Evolutionary conservation across 2,113 vertebrate genomes (phyloP), one percentile per base, ranked within the genome.

Genomic region (Mohoua ochrocephala): DNA sequence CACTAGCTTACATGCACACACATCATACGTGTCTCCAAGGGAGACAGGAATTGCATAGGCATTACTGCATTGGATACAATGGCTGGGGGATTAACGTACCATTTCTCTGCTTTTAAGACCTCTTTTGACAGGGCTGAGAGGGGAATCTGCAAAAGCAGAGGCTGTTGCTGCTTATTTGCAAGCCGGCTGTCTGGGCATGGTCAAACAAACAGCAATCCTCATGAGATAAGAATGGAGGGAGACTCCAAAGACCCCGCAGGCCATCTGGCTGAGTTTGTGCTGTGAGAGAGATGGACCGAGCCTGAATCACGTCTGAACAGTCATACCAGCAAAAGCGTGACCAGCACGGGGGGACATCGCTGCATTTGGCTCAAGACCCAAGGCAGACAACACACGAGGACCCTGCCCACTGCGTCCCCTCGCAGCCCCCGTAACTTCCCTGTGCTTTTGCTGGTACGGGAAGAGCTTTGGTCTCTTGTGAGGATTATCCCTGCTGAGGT

Each of bases 11-110:
- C 97, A 97, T 94, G 97, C 97, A 96, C 94, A 95, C 93, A 94
- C 89, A 82, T 91, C 88, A 95, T 90, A 96, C 3, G 6, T 93
- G 93, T 92, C 97, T 97, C 96, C 97, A 76, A 74, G 81, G 96
- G 97, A 98, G 97, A 97, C 97, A 82, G 92, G 95, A 97, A 97
- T 98, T 98, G 98, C 98, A 98, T 98, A 98, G 98, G 97, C 97
- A 96, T 97, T 97, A 97, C 96, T 96, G 96, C 97, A 97, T 96
- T 87, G 86, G 96, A 74, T 95, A 96, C 93, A 95, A 95, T 37
- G 96, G 95, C 70, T 39, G 21, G 81, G 96, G 97, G 93, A 96
- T 95, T 87, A 86, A 90, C 71, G 93, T 97, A 98, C 97, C 96
- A 94, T 96, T 96, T 97, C 96, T 96, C 95, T 97, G 95, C 94